phyloP scores from a whole-genome alignment of 2,888 invertebrate genomes.

The Troides aeacus region DNA sequence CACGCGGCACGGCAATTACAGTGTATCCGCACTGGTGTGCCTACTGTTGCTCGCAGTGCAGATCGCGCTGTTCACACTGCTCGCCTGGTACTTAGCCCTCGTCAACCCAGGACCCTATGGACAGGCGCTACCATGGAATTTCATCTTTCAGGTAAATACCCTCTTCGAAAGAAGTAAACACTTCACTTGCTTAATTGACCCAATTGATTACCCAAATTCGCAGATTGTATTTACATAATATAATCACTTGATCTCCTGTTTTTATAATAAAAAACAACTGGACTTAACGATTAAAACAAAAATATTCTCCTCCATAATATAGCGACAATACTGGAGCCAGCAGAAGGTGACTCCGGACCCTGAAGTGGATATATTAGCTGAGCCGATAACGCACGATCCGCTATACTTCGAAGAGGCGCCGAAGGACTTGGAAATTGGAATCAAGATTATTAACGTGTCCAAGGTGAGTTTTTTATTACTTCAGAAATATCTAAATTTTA shows the following conservation, averaged over 20 bases:
- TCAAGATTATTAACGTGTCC: conserved; percentile 57
- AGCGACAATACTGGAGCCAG: conserved; percentile 53
- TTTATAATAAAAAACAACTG: too few relatives aligned
- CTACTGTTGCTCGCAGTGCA: conserved; percentile 55
- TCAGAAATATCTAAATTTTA: background rate
- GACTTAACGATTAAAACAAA: too few relatives aligned
- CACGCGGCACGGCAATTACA: conserved; percentile 24
- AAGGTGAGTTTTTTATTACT: conserved; percentile 48
- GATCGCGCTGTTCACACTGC: conserved; percentile 58
- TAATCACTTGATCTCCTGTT: too few relatives aligned
- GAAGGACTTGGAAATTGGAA: conserved; percentile 49
- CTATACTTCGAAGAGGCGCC: conserved; percentile 51
- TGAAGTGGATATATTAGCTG: conserved; percentile 41
- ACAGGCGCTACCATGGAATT: conserved; percentile 82
- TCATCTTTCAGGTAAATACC: conserved; percentile 77
- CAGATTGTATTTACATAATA: too few relatives aligned
- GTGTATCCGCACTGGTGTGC: conserved; percentile 33
- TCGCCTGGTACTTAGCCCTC: conserved; percentile 51
- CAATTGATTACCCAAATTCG: too few relatives aligned
- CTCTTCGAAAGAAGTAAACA: too few relatives aligned
- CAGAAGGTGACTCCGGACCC: conserved; percentile 44
- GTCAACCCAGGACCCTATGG: conserved; percentile 84
- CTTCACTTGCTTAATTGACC: too few relatives aligned
- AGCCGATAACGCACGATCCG: conserved; percentile 38
- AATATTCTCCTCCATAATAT: conserved; percentile 6